A percentile compares a stretch with the other conserved stretches of the same genome.
These are phyloP conservation scores for Geococcyx californianus DNA, from an alignment of 2,113 vertebrate species.

Conservation along the genomic window DNA sequence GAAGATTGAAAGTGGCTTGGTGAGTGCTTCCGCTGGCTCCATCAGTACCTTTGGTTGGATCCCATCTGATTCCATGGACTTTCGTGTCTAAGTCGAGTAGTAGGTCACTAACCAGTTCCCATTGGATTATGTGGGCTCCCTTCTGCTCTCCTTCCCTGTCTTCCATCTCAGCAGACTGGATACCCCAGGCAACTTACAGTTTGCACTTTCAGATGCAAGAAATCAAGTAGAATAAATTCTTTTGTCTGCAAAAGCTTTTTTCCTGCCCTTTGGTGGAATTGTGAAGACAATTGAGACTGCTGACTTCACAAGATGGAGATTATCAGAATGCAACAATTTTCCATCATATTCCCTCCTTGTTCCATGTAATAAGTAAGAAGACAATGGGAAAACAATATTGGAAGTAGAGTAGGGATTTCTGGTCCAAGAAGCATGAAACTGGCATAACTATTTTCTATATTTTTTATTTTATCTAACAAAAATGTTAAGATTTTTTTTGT, in stretches of 20 bases:
- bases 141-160: neutral
- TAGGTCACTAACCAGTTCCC: neutral
- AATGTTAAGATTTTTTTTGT: neutral
- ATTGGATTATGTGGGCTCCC: neutral
- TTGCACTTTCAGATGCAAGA: neutral
- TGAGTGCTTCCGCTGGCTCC: neutral
- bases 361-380: neutral
- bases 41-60: neutral
- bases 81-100: neutral
- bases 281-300: neutral
- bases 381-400: neutral
- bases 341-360: neutral
- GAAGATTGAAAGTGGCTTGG: neutral
- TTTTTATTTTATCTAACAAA: neutral
- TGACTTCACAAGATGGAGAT: neutral
- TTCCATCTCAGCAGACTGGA: neutral
- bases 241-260: neutral
- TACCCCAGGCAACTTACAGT: neutral
- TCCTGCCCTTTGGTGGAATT: neutral
- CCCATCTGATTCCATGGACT: rapidly evolving
- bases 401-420: neutral
- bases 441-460: neutral
- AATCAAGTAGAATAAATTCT: neutral
- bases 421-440: neutral
- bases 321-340: neutral